A percentile compares a stretch with the other conserved stretches of the same genome.
phyloP scores from a whole-genome alignment of 2,888 invertebrate species.

The Boloria euphrosyne region DNA sequence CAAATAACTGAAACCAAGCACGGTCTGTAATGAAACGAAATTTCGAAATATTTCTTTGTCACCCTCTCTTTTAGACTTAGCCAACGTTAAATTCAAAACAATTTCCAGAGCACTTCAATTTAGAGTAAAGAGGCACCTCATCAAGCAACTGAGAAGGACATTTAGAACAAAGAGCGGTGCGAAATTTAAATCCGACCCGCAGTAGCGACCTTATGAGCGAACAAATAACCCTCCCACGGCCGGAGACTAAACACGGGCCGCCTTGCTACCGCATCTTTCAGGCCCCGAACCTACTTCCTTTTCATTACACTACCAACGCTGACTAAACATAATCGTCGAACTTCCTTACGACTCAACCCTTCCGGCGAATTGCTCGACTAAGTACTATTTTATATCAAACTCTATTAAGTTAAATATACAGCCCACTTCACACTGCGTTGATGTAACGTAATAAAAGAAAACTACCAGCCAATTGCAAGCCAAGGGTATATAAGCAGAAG shows the following conservation, averaged over 20 bases:
- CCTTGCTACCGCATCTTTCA: slow-evolving; percentile 82
- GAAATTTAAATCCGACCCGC: slow-evolving; percentile 77
- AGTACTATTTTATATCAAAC: slow-evolving; percentile 52
- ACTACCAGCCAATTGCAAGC: slow-evolving; percentile 29
- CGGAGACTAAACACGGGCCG: slow-evolving; percentile 57
- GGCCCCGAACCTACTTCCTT: slow-evolving; percentile 82
- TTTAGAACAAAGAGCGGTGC: slow-evolving; percentile 68
- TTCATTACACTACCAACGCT: slow-evolving; percentile 76
- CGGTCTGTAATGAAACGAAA: slow-evolving; percentile 32
- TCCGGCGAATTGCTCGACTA: slow-evolving; percentile 68
- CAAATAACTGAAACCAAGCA: slow-evolving; percentile 29
- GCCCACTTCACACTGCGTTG: slow-evolving; percentile 44
- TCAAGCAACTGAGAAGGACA: slow-evolving; percentile 70
- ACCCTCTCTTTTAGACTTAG: slow-evolving; percentile 38
- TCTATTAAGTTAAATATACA: slow-evolving; percentile 52
- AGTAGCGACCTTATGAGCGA: slow-evolving; percentile 77
- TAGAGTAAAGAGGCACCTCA: slow-evolving; percentile 74
- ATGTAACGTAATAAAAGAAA: slow-evolving; percentile 35
- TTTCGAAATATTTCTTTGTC: slow-evolving; percentile 38
- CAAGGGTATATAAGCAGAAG: slow-evolving; percentile 19
- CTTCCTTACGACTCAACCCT: slow-evolving; percentile 82
- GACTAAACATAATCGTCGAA: slow-evolving; percentile 82
- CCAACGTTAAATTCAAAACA: slow-evolving; percentile 52
- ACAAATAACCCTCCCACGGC: slow-evolving; percentile 66
- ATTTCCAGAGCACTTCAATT: slow-evolving; percentile 66